Conservation (phyloP, 2,888 invertebrate genomes). For the Tethea ocularis region DNA sequence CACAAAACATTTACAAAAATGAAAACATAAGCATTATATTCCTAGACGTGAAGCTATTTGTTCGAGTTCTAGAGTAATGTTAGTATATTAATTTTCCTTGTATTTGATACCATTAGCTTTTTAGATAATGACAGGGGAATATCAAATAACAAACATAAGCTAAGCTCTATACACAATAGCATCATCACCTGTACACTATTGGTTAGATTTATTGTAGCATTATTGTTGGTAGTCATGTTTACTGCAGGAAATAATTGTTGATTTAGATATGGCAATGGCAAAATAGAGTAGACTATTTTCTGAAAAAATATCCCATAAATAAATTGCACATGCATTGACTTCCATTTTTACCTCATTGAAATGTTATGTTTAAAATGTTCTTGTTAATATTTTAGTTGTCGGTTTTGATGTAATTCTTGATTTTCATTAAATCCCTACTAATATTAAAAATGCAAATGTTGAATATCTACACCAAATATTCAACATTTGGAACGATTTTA, state of each 20-base stretch:
- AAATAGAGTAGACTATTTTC: too few relatives aligned
- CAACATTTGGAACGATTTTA: constrained; percentile 7
- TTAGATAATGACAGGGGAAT: neutral
- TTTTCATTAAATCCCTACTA: too few relatives aligned
- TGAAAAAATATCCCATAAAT: too few relatives aligned
- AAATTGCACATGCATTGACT: too few relatives aligned
- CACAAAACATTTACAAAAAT: neutral
- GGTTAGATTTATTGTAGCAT: neutral
- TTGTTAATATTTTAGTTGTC: too few relatives aligned
- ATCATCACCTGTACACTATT: too few relatives aligned
- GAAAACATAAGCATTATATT: neutral
- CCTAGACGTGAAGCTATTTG: neutral
- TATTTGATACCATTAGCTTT: neutral
- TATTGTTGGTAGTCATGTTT: too few relatives aligned
- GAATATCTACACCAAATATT: too few relatives aligned
- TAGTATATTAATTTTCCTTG: neutral
- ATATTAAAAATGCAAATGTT: too few relatives aligned
- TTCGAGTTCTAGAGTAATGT: neutral
- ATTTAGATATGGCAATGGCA: neutral
- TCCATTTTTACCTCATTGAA: too few relatives aligned
- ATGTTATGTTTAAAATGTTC: too few relatives aligned
- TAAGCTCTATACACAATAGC: neutral
- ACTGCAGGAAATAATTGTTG: neutral
- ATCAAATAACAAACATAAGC: neutral
- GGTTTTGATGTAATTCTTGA: too few relatives aligned